Evolutionary conservation across 2,113 vertebrate species (phyloP).

Genomic region (Mionectes macconnelli): DNA sequence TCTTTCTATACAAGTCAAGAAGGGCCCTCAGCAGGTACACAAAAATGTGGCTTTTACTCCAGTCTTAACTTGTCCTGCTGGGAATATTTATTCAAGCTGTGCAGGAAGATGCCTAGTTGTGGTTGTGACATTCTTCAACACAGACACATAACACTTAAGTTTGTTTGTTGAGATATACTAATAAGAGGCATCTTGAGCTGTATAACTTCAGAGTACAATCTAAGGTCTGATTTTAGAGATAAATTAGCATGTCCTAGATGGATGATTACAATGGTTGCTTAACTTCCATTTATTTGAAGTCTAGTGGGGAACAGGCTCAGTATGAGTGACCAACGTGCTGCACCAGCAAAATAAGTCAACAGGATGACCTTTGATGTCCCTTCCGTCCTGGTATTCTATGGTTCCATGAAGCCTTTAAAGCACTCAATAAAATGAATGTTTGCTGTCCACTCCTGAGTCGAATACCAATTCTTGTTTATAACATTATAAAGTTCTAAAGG

Average conservation of each 20-base stretch:
- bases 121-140: neutral
- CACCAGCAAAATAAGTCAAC: neutral
- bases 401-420: neutral
- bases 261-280: neutral
- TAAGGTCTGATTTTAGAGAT: neutral
- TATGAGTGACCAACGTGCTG: neutral
- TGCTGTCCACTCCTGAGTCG: neutral
- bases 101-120: neutral
- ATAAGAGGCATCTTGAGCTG: neutral
- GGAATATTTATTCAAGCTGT: neutral
- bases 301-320: neutral
- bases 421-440: neutral
- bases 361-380: neutral
- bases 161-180: neutral
- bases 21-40: neutral
- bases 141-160: neutral
- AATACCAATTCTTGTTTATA: conserved; percentile 53
- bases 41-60: conserved; percentile 4
- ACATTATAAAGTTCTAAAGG: conserved; percentile 5
- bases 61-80: neutral
- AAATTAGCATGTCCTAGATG: neutral
- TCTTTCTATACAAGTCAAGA: neutral
- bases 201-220: neutral
- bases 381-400: neutral
- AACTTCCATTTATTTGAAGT: conserved; percentile 13